Conservation (phyloP, 2,113 vertebrate genomes). For the Dicentrarchus labrax region DNA sequence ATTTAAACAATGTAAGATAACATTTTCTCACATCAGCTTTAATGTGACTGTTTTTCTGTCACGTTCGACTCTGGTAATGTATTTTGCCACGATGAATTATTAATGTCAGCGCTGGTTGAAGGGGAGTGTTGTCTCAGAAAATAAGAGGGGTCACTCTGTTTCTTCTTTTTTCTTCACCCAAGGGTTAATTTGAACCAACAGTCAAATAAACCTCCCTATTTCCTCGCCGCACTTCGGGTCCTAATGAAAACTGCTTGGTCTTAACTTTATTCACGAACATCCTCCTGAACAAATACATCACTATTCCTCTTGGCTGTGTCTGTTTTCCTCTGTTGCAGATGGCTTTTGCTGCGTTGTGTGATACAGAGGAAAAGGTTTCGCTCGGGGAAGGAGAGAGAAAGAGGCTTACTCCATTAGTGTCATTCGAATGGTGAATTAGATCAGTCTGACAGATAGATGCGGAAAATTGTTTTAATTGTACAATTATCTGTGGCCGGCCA, state of each 20-base stretch:
- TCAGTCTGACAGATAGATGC: conserved; percentile 80
- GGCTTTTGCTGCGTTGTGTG: conserved; percentile 45
- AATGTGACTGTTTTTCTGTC: conserved; percentile 34
- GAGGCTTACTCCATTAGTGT: conserved; percentile 69
- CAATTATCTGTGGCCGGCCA: conserved; percentile 80
- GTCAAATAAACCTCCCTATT: conserved; percentile 63
- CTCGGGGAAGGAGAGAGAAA: conserved; percentile 57
- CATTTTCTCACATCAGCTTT: conserved; percentile 14
- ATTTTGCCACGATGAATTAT: conserved; percentile 70
- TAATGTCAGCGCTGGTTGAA: conserved; percentile 54
- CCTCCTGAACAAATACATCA: conserved; percentile 63
- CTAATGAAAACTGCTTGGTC: conserved; percentile 50
- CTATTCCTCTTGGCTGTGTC: conserved; percentile 36
- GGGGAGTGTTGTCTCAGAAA: conserved; percentile 69
- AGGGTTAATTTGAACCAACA: conserved; percentile 75
- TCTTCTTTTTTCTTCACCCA: conserved; percentile 41
- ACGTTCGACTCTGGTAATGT: conserved; percentile 36
- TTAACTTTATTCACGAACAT: conserved; percentile 66
- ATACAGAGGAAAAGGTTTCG: conserved; percentile 58
- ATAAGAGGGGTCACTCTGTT: conserved; percentile 58
- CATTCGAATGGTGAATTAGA: conserved; percentile 78
- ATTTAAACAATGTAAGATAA: conserved; percentile 30
- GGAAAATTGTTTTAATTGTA: conserved; percentile 85
- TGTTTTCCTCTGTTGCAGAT: conserved; percentile 57
- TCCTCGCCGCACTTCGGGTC: conserved; percentile 38